Conservation (phyloP, 2,797 vertebrate species). For the Coregonus sp. region DNA sequence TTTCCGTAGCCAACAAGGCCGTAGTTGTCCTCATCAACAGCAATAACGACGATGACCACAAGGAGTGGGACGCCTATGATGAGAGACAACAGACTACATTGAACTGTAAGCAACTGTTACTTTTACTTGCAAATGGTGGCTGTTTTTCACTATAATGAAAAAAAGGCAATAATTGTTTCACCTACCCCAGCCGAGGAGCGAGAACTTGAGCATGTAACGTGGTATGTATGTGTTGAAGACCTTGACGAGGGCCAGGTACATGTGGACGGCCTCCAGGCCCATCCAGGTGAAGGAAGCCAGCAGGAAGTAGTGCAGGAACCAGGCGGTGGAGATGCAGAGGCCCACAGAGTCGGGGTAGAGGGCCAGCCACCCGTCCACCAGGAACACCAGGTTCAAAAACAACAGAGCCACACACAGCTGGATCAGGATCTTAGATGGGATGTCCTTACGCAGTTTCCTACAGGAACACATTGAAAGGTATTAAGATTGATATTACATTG, state of each 20-base stretch:
- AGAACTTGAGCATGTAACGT: constrained; percentile 92
- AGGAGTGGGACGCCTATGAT: constrained; percentile 81
- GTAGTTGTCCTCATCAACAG: constrained; percentile 82
- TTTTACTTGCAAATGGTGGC: not conserved
- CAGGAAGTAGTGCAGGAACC: constrained; percentile 96
- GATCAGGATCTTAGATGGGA: constrained; percentile 95
- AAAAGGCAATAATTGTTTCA: constrained; percentile 25
- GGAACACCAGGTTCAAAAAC: constrained; percentile 88
- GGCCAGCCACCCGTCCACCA: constrained; percentile 91
- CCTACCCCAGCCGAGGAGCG: constrained; percentile 90
- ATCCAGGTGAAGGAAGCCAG: constrained; percentile 96
- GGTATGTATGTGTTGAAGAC: constrained; percentile 92
- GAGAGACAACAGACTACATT: not conserved
- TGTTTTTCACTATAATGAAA: not conserved
- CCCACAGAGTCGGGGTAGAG: constrained; percentile 76
- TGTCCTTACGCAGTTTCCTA: constrained; percentile 94
- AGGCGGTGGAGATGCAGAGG: constrained; percentile 92
- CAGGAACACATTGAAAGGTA: constrained; percentile 5
- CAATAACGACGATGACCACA: constrained; percentile 86
- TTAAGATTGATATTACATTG: no score
- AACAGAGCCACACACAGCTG: constrained; percentile 89
- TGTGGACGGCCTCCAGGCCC: constrained; percentile 96
- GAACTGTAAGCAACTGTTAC: not conserved
- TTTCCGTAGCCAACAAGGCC: constrained; percentile 84
- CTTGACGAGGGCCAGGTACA: constrained; percentile 95